A percentile compares a stretch with the other conserved stretches of the same genome.
Evolutionary conservation across 2,113 vertebrate genomes (phyloP).

Genomic region (Podilymbus podiceps): DNA sequence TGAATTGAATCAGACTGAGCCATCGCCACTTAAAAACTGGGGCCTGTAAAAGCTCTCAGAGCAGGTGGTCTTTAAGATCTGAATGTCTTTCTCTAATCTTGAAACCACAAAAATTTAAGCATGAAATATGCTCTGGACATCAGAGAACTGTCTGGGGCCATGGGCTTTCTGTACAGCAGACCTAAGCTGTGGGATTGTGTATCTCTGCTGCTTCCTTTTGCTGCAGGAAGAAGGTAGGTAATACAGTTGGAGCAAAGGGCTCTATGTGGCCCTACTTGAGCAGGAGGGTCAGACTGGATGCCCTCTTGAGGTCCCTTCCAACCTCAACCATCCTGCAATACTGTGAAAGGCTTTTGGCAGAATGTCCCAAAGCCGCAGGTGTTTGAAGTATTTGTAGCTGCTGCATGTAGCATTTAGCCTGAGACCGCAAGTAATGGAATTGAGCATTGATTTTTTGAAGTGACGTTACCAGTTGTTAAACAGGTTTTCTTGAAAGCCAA

Average conservation of each 20-base stretch:
- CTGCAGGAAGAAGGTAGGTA: background rate
- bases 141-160: background rate
- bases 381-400: background rate
- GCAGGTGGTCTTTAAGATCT: background rate
- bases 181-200: background rate
- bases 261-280: background rate
- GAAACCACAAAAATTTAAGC: background rate
- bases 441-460: background rate
- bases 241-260: background rate
- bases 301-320: background rate
- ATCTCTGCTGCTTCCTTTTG: background rate
- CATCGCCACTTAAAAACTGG: background rate
- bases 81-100: background rate
- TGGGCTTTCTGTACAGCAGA: background rate
- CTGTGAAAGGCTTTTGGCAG: background rate
- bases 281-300: background rate
- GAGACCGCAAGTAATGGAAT: background rate
- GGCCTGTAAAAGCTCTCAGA: background rate
- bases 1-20: background rate
- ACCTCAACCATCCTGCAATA: background rate
- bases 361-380: background rate
- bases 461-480: background rate
- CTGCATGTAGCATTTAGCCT: background rate
- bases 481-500: constrained; percentile 17
- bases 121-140: background rate